Base-by-base conservation (phyloP, 2,888 invertebrate genomes). In the Catocala sponsa region DNA sequence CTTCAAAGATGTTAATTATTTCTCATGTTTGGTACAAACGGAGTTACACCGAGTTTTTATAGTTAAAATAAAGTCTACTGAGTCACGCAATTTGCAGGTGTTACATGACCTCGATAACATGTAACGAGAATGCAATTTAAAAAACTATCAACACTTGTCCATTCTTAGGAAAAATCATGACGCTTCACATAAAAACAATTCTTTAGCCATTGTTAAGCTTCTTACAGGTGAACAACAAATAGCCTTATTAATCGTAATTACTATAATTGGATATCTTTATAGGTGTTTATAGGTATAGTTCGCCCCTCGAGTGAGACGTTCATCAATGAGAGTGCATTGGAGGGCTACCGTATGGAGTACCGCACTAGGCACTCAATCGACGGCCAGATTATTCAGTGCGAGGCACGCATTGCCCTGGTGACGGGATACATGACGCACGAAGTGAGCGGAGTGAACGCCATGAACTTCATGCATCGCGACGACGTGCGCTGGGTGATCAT, bases 351-450 rank as follows among this genome's bases (percentile, higher is more conserved):
- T 61, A 96, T 98, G 92, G 98, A 98, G 86, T 98, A 98, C 87
- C 96, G 97, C 59, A 98, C 98, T 0, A 95, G 98, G 56, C 98
- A 98, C 91, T 95, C 97, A 41, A 96, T 98, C 50, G 98, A 98
- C 87, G 98, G 98, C 0, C 95, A 97, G 68, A 98, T 99, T 63
- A 96, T 98, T 56, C 97, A 97, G 82, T 97, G 97, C 82, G 98
- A 99, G 86, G 98, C 98, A 79, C 96, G 98, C 78, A 98, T 98
- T 73, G 97, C 98, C 0, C 94, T 97, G 52, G 97, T 98, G n/a
- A 97, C 98, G 35, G 98, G 98, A 1, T 98, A 98, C 86, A 96
- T 98, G 96, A 96, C 97, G 0, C 96, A 97, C 66, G 98, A 98
- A 91, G 97, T 98, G 5, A 95, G 96, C n/a, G 98, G 98, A 9